phyloP scores from a whole-genome alignment of 2,888 invertebrate species.

The Pachydiplax longipennis region DNA sequence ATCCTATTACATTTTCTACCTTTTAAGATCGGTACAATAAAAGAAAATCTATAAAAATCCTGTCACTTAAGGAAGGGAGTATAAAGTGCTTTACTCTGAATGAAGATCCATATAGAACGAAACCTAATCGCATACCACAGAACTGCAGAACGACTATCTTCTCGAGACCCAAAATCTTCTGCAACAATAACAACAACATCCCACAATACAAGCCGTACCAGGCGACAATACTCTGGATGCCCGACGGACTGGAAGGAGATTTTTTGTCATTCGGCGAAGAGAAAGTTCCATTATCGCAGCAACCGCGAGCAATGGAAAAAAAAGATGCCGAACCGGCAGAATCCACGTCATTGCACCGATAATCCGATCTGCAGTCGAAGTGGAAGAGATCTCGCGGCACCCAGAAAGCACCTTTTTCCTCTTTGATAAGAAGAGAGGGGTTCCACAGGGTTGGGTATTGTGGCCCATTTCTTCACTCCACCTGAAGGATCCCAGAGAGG shows the following conservation, averaged over 20 bases:
- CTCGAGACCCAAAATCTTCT: not conserved
- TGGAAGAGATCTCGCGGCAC: not conserved
- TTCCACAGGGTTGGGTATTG: conserved; percentile 12
- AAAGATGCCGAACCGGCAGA: not conserved
- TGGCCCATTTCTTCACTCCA: conserved; percentile 26
- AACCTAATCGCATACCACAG: not conserved
- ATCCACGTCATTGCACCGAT: conserved; percentile 43
- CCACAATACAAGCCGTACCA: conserved; percentile 27
- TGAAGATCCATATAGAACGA: not conserved
- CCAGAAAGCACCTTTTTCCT: not conserved
- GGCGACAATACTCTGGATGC: not conserved
- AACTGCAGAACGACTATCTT: conserved; percentile 6
- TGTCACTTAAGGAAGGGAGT: not conserved
- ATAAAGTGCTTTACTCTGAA: not conserved
- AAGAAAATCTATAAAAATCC: too few relatives aligned
- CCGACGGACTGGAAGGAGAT: conserved; percentile 21
- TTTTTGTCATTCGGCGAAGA: not conserved
- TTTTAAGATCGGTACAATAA: too few relatives aligned
- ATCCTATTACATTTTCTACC: too few relatives aligned
- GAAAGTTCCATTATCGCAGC: conserved; percentile 7
- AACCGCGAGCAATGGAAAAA: conserved; percentile 20
- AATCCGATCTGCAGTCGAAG: conserved; percentile 32
- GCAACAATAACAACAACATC: conserved; percentile 6
- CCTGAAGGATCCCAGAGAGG: not conserved
- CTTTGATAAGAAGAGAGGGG: conserved; percentile 31